Base-by-base conservation (phyloP, 2,888 invertebrate species). In the Ormyrus thymus region DNA sequence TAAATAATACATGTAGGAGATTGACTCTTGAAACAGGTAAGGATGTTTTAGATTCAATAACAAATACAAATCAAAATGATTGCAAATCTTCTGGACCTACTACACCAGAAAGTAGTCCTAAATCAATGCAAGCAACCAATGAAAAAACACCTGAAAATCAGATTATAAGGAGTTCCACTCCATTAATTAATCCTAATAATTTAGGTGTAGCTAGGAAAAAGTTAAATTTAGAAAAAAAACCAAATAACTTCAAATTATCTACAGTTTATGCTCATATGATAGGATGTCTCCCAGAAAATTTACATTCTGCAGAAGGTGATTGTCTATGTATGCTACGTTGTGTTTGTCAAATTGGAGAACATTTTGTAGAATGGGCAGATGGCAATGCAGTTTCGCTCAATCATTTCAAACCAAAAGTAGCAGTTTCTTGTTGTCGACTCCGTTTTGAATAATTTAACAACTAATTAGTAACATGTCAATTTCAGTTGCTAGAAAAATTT, bases 221-320 rank as follows among this genome's bases (percentile, higher is more conserved):
- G 73, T 79, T 84, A 29, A 50, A 83, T 78, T 83, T 82, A 64
- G 64, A 58, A 55, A 10, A 82, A 73, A 69, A 58, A 2, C 82
- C 87, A 81, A 55, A 82, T 64, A 88, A 91, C 81, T 94, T 93
- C 85, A 92, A 91, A 83, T 88, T 95, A 55, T 80, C 80, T 1
- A 91, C 91, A 76, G 85, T 95, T 53, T 94, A 92, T 85, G 89
- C 91, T 81, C 91, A 92, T 68, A 87, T 94, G 43, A 90, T 93
- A 62, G 90, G 90, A 3, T 90, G 89, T 74, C 85, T 91, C 11
- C 90, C 92, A 0, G 64, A 84, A 4, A 87, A 91, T 84, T 90
- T 92, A 0, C 95, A 96, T 86, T 91, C 92, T 82, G 95, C 95
- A 1, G 95, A 95, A 88, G 92, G 88, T 1, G 95, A 96, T 88